Conservation (phyloP, 2,113 vertebrate genomes). For the Kryptolebias marmoratus region DNA sequence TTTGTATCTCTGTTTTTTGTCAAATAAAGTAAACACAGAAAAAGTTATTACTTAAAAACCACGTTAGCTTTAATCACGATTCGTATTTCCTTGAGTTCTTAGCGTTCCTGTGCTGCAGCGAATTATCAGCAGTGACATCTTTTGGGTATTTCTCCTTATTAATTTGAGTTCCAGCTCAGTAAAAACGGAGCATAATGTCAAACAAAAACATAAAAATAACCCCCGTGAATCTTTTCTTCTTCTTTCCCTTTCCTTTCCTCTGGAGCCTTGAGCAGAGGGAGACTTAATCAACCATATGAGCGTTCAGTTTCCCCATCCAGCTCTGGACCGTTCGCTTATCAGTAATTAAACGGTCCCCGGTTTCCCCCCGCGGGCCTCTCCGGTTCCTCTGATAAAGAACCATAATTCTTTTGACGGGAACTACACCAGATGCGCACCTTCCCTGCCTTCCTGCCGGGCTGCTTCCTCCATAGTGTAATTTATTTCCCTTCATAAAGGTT, state of each 20-base stretch:
- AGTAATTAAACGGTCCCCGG: constrained; percentile 65
- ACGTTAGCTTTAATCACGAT: no score
- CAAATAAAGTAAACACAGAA: no score
- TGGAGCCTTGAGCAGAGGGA: constrained; percentile 18
- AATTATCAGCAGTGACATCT: not conserved
- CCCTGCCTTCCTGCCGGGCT: not conserved
- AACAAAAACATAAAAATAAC: constrained; percentile 16
- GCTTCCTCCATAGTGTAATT: constrained; percentile 11
- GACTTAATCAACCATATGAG: constrained; percentile 40
- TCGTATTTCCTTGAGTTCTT: not conserved
- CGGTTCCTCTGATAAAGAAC: constrained; percentile 63
- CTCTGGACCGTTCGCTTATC: constrained; percentile 54
- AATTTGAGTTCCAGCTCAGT: constrained; percentile 2
- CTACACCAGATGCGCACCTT: constrained; percentile 2
- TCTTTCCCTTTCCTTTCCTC: constrained; percentile 22
- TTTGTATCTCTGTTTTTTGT: no score
- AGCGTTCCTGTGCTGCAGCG: not conserved
- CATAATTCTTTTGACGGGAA: constrained; percentile 22
- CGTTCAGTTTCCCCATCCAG: constrained; percentile 49
- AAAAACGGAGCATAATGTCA: constrained; percentile 10
- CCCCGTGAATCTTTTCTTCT: not conserved
- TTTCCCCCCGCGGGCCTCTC: constrained; percentile 54
- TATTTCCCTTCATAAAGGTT: constrained; percentile 6
- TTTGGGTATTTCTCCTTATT: not conserved
- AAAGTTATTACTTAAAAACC: no score